A percentile compares a stretch with the other conserved stretches of the same genome.
These are phyloP conservation scores for Lithobates pipiens DNA, from an alignment of 2,797 vertebrate genomes.

Conservation along the genomic window DNA sequence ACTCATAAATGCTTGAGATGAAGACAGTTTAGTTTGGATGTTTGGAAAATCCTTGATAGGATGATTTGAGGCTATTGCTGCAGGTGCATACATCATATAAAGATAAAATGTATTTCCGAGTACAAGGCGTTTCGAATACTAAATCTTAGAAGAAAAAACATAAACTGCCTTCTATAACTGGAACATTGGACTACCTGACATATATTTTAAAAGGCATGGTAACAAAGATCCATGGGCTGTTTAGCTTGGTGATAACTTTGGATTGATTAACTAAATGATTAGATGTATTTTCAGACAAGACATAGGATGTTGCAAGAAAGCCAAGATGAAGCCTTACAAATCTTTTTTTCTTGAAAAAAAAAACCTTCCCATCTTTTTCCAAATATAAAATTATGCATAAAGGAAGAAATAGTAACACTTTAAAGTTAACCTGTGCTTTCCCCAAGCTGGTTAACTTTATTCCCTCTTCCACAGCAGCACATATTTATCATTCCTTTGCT, in stretches of 20 bases:
- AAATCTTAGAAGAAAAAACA: conserved; percentile 10
- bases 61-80: conserved; percentile 6
- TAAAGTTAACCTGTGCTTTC: too few species aligned
- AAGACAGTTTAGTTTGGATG: conserved; percentile 12
- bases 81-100: conserved; percentile 14
- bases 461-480: too few species aligned
- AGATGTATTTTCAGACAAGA: too few species aligned
- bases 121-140: conserved; percentile 22
- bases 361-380: too few species aligned
- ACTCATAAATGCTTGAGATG: conserved; percentile 25
- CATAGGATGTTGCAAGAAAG: too few species aligned
- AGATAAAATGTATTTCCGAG: conserved; percentile 34
- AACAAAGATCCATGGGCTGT: not conserved
- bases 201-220: not conserved
- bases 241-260: not conserved
- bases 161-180: conserved; percentile 17
- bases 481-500: too few species aligned
- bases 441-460: too few species aligned
- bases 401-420: too few species aligned
- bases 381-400: too few species aligned
- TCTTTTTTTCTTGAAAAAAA: too few species aligned
- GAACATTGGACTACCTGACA: conserved; percentile 17
- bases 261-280: not conserved
- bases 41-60: conserved; percentile 14
- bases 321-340: too few species aligned